Evolutionary conservation across 2,797 vertebrate genomes (phyloP).

Genomic region (Lindbergichthys nudifrons): DNA sequence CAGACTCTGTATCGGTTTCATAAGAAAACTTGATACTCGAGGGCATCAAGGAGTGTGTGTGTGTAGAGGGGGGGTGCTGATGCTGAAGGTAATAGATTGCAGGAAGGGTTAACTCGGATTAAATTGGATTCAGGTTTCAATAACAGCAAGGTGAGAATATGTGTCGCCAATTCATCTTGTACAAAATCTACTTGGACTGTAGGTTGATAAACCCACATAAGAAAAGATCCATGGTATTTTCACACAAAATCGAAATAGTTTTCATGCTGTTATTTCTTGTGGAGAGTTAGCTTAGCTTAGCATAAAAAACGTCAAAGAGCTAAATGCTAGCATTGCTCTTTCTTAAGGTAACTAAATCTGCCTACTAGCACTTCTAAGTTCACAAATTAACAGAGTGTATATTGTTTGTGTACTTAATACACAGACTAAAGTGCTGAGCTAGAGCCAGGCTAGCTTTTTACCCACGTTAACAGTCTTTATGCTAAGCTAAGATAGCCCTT

Average conservation of each 20-base stretch:
- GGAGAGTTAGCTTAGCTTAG: background rate
- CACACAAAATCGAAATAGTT: background rate
- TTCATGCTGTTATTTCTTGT: background rate
- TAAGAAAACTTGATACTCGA: slow-evolving; percentile 64
- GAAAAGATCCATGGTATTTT: background rate
- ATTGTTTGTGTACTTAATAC: background rate
- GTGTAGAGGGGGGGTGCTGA: slow-evolving; percentile 8
- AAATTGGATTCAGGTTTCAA: slow-evolving; percentile 16
- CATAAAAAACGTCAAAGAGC: background rate
- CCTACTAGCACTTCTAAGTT: background rate
- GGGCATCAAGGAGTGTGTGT: slow-evolving; percentile 30
- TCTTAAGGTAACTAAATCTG: background rate
- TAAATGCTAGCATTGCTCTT: too few relatives aligned
- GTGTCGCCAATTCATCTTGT: background rate
- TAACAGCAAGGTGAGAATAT: background rate
- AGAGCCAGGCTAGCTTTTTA: background rate
- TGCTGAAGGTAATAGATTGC: slow-evolving; percentile 17
- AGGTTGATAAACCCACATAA: background rate
- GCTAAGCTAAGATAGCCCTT: background rate
- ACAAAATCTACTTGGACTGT: background rate
- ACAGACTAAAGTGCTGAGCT: background rate
- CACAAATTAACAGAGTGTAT: background rate
- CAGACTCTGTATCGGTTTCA: slow-evolving; percentile 73
- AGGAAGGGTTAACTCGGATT: slow-evolving; percentile 11
- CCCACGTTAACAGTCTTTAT: background rate